These are phyloP conservation scores for Corapipo altera DNA, from an alignment of 2,113 vertebrate genomes.

Conservation along the genomic window DNA sequence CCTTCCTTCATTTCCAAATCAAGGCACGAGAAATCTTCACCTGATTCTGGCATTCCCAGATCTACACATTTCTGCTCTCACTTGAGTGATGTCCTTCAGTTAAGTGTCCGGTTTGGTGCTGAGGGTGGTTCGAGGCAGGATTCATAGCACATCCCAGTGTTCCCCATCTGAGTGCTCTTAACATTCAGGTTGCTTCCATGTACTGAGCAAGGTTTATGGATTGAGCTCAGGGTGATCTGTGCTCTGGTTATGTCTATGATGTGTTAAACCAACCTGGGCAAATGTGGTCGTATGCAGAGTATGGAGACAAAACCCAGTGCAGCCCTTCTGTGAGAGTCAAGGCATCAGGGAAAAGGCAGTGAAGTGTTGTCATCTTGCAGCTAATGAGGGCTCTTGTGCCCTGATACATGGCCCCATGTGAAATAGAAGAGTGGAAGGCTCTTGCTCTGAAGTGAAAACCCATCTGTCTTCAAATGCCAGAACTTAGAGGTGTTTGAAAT, in stretches of 20 bases:
- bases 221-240: background rate
- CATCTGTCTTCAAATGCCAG: background rate
- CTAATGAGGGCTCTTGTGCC: too few relatives aligned
- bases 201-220: background rate
- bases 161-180: background rate
- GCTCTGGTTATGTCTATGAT: rapidly evolving
- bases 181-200: background rate
- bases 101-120: background rate
- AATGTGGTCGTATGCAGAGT: rapidly evolving
- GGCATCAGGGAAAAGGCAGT: background rate
- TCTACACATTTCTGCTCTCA: background rate
- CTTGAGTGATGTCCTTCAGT: background rate
- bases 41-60: background rate
- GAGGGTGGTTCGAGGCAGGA: background rate
- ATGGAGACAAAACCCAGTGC: background rate
- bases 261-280: background rate
- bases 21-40: background rate
- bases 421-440: background rate
- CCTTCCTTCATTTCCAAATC: background rate
- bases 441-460: background rate
- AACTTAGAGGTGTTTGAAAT: background rate
- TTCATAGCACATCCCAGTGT: background rate
- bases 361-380: background rate
- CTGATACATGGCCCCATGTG: rapidly evolving
- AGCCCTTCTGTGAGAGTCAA: background rate